Evolutionary conservation across 2,113 vertebrate species (phyloP).

Genomic region (Erythrocercus mccallii): DNA sequence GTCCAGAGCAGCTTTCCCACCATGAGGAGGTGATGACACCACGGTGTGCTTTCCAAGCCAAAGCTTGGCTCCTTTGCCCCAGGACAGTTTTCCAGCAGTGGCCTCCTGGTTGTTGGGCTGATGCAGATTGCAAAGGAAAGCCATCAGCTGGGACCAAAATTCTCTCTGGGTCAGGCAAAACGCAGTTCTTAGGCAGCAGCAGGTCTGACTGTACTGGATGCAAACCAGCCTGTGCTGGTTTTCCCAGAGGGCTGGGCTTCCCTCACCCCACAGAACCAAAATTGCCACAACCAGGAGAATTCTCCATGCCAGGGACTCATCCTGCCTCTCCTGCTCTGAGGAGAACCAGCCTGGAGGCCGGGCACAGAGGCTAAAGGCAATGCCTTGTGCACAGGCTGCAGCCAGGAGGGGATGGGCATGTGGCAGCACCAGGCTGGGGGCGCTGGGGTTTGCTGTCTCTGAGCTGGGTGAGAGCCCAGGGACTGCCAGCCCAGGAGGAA

Average conservation of each 20-base stretch:
- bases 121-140: not conserved
- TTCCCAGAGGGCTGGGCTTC: not conserved
- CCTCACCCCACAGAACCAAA: not conserved
- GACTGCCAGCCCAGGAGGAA: not conserved
- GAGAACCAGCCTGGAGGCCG: not conserved
- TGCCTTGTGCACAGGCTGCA: not conserved
- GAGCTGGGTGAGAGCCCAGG: not conserved
- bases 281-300: not conserved
- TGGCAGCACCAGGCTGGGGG: not conserved
- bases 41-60: too few relatives aligned
- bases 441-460: not conserved
- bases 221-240: not conserved
- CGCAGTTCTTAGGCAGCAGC: not conserved
- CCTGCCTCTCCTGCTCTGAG: not conserved
- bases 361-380: rapidly evolving
- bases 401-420: not conserved
- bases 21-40: rapidly evolving
- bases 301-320: not conserved
- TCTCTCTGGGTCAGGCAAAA: not conserved
- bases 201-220: not conserved
- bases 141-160: not conserved
- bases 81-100: not conserved
- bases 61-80: not conserved
- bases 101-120: not conserved
- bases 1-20: not conserved